Evolutionary conservation across 2,888 invertebrate genomes (phyloP), one percentile per base, ranked within the genome.

Genomic region (Phalangium opilio): DNA sequence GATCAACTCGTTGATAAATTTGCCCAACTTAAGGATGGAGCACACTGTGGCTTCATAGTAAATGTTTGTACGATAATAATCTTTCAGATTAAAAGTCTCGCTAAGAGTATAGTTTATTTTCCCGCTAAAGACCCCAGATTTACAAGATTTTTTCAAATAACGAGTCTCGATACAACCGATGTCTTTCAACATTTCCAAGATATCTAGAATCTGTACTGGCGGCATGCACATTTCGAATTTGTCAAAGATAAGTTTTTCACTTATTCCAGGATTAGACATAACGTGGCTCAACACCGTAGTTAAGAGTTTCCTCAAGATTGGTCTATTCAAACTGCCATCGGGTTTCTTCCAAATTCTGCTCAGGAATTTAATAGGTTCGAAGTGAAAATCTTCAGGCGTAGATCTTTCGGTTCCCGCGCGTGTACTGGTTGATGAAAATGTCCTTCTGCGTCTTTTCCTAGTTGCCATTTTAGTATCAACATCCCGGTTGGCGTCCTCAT

Each of bases 341-440:
- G 83, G 73, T 51, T 77, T 73, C 47, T 79, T 74, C 85, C 85
- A 85, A 0, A 83, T 81, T 49, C 74, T 70, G 7, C 67, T 63
- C 3, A 63, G 45, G 35, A 65, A 58, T 11, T 27, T 27, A 27
- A 27, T 27, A 8, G 27, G 27, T 27, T 27, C 27, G 27, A 4
- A 27, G 8, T 27, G 27, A 7, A 27, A 27, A 27, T 8, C 27
- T 27, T 27, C 5, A 7, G 8, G 5, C 8, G 27, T 27, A 4
- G 8, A 27, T 4, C 8, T 27, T 7, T 8, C 8, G 27, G 27
- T 27, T n/a, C n/a, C n/a, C n/a, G n/a, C n/a, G n/a, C n/a, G n/a
- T n/a, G n/a, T n/a, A n/a, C n/a, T n/a, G 5, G 27, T 27, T 7
- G 27, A 27, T 27, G 27, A 27, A 27, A 27, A 8, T 7, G 27